Percentiles rank a stretch among this genome's conserved stretches.
Conservation (phyloP, 2,888 invertebrate genomes). For the Flexamia atlantica region DNA sequence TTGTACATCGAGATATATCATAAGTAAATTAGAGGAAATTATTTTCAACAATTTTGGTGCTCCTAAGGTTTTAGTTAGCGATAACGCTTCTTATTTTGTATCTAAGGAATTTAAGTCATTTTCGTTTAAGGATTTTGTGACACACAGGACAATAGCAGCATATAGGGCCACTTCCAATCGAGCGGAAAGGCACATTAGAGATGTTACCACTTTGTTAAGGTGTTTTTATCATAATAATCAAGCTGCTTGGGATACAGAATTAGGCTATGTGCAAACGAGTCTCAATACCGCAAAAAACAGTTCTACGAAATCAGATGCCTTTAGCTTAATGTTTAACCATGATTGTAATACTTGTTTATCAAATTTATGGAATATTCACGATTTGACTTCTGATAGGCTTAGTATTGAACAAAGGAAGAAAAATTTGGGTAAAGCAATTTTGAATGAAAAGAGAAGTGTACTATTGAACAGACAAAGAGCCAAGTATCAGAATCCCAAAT, state of each 20-base stretch:
- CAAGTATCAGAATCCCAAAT: neutral
- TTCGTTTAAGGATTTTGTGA: neutral
- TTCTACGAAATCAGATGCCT: neutral
- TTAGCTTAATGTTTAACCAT: neutral
- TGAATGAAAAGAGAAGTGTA: neutral
- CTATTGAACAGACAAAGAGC: neutral
- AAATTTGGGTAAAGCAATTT: neutral
- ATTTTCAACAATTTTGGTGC: neutral
- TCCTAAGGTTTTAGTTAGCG: neutral
- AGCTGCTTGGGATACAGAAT: neutral
- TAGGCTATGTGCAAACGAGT: neutral
- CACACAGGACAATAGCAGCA: neutral
- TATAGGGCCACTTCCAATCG: neutral
- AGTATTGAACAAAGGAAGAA: neutral
- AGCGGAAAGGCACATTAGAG: neutral
- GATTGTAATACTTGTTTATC: neutral
- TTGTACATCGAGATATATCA: neutral
- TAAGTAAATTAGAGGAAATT: neutral
- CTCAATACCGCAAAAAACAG: neutral
- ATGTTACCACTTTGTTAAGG: neutral
- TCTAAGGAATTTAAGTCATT: neutral
- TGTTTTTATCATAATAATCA: neutral
- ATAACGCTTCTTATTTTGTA: conserved; percentile 3
- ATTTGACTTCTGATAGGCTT: neutral
- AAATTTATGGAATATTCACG: neutral